These are phyloP conservation scores for Pseudopleuronectes americanus DNA, from an alignment of 2,797 vertebrate genomes.

Conservation along the genomic window DNA sequence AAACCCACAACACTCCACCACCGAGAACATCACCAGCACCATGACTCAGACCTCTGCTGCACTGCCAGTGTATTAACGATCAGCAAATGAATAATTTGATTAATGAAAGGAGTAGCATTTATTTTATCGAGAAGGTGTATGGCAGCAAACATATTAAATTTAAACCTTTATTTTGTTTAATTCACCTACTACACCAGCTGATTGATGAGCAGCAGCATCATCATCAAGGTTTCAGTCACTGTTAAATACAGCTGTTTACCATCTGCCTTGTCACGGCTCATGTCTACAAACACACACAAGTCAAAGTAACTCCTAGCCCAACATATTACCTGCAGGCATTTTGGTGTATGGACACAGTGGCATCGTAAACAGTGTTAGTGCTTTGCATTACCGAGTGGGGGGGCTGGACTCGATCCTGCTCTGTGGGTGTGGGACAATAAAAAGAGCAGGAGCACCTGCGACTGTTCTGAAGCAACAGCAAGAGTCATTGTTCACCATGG, in stretches of 20 bases:
- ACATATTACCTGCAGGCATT: conserved; percentile 12
- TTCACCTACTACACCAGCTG: too few species aligned
- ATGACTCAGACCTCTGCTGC: conserved; percentile 18
- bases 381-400: conserved; percentile 25
- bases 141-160: too few species aligned
- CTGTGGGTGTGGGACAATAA: conserved; percentile 46
- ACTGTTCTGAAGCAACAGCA: not conserved
- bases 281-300: not conserved
- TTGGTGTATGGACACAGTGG: conserved; percentile 50
- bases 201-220: too few species aligned
- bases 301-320: conserved; percentile 10
- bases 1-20: conserved; percentile 37
- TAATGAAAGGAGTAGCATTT: too few species aligned
- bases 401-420: conserved; percentile 18
- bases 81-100: too few species aligned
- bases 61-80: not conserved
- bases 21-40: not conserved
- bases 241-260: too few species aligned
- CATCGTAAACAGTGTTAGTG: conserved; percentile 47
- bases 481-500: conserved; percentile 7
- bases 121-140: too few species aligned
- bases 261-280: too few species aligned
- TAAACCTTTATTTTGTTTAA: too few species aligned
- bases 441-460: conserved; percentile 40
- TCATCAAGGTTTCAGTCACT: too few species aligned